These are phyloP conservation scores for Bombus huntii DNA, from an alignment of 1,140 invertebrate species.

Conservation along the genomic window DNA sequence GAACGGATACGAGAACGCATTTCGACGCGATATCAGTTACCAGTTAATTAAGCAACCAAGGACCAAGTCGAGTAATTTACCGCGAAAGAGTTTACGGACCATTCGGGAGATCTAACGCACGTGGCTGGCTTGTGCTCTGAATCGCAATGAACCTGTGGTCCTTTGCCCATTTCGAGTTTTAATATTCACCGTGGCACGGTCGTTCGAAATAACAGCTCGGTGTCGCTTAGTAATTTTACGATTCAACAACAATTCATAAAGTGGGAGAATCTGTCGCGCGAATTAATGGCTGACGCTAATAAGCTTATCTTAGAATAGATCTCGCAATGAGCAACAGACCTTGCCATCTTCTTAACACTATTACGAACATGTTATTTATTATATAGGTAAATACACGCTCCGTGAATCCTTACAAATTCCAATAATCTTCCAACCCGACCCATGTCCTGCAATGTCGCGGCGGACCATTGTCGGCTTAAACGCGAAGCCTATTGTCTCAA, in stretches of 20 bases:
- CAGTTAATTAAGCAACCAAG: constrained; percentile 23
- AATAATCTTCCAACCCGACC: not conserved
- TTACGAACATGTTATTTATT: too few relatives aligned
- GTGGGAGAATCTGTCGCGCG: too few relatives aligned
- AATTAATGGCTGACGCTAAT: too few relatives aligned
- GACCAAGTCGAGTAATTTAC: not conserved
- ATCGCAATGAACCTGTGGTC: constrained; percentile 12
- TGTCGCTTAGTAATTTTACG: not conserved
- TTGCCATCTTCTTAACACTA: too few relatives aligned
- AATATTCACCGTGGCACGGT: not conserved
- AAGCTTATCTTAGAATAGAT: too few relatives aligned
- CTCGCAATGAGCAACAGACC: too few relatives aligned
- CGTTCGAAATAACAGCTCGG: not conserved
- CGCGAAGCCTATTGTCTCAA: constrained; percentile 59
- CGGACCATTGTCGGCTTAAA: constrained; percentile 54
- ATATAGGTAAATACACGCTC: too few relatives aligned
- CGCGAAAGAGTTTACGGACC: constrained; percentile 29
- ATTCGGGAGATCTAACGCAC: constrained; percentile 8
- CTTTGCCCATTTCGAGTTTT: not conserved
- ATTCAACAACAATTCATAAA: not conserved
- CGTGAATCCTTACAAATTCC: not conserved
- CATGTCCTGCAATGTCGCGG: not conserved
- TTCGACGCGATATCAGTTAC: not conserved
- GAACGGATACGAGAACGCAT: not conserved
- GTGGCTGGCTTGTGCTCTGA: not conserved